Conservation (phyloP, 1,140 invertebrate genomes). For the Leguminivora glycinivorella region DNA sequence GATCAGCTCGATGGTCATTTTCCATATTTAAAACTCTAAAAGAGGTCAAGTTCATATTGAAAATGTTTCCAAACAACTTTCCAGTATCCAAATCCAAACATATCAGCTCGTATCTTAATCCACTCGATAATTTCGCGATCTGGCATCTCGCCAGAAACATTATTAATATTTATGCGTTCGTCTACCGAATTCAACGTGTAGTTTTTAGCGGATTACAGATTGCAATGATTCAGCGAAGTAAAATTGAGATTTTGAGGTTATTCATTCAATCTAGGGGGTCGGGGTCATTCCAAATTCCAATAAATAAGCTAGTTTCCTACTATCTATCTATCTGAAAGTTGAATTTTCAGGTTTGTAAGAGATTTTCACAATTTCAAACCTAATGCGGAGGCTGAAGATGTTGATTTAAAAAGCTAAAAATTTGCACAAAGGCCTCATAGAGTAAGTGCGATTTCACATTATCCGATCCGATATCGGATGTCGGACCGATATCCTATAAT, state of each 20-base stretch:
- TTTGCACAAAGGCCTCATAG: no score
- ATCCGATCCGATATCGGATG: no score
- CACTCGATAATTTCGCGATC: neutral
- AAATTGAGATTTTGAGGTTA: slow-evolving; percentile 21
- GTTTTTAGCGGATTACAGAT: slow-evolving; percentile 7
- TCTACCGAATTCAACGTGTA: slow-evolving; percentile 2
- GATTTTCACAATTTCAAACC: no score
- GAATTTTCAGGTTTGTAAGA: no score
- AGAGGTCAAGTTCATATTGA: neutral
- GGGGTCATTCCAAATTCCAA: neutral
- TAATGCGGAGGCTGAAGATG: no score
- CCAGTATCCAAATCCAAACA: neutral
- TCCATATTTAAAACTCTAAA: neutral
- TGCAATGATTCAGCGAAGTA: neutral
- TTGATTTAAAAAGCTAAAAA: no score
- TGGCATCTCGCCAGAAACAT: neutral
- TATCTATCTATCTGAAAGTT: no score
- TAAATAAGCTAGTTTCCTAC: no score
- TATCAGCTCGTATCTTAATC: neutral
- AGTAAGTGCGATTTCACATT: no score
- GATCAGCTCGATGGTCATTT: no score
- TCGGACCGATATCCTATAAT: no score
- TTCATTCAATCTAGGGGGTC: neutral
- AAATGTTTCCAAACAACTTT: neutral
- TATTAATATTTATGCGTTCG: slow-evolving; percentile 2